These are phyloP conservation scores for Salmo trutta DNA, from an alignment of 2,797 vertebrate species.

Conservation along the genomic window DNA sequence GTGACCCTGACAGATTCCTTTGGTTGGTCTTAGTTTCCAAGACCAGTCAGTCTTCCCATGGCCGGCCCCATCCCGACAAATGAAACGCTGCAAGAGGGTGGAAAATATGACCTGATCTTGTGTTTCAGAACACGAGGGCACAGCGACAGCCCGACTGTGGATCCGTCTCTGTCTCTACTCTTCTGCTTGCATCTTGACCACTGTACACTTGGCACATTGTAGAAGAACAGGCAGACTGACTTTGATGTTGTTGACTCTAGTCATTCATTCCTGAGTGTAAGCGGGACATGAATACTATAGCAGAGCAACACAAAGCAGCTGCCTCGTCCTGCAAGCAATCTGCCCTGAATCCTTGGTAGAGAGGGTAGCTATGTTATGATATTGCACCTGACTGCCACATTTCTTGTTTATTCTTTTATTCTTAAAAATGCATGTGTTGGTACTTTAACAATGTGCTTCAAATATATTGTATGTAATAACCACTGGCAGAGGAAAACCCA, in stretches of 20 bases:
- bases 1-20: conserved; percentile 49
- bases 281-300: conserved; percentile 60
- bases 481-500: conserved; percentile 50
- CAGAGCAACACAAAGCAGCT: conserved; percentile 53
- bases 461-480: conserved; percentile 77
- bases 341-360: conserved; percentile 52
- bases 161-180: conserved; percentile 59
- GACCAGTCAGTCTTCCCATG: conserved; percentile 62
- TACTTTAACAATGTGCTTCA: conserved; percentile 60
- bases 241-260: conserved; percentile 54
- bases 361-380: conserved; percentile 53
- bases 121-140: conserved; percentile 41
- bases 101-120: conserved; percentile 52
- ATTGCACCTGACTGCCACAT: conserved; percentile 66
- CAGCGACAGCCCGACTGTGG: conserved; percentile 45
- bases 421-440: conserved; percentile 68
- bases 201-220: conserved; percentile 57
- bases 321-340: conserved; percentile 51
- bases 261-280: conserved; percentile 64
- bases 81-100: conserved; percentile 51
- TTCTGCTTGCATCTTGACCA: conserved; percentile 65
- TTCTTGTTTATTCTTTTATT: conserved; percentile 69
- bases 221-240: conserved; percentile 55
- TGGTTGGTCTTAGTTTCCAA: conserved; percentile 59
- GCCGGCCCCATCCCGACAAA: conserved; percentile 44